A percentile compares a stretch with the other conserved stretches of the same genome.
These are phyloP conservation scores for Pterophyllum scalare DNA, from an alignment of 2,113 vertebrate genomes.

Conservation along the genomic window DNA sequence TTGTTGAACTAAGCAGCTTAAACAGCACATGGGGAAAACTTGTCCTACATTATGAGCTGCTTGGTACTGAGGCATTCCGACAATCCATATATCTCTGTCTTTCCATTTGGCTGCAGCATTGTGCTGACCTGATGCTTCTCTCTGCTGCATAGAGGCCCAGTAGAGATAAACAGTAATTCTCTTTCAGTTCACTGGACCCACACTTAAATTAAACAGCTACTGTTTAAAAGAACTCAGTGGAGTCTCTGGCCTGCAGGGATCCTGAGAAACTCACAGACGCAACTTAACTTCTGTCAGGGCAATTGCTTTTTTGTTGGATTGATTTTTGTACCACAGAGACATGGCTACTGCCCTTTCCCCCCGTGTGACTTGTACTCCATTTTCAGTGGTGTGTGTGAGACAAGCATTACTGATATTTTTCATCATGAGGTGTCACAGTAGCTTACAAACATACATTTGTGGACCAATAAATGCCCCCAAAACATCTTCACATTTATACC, in stretches of 20 bases:
- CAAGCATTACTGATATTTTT: background rate
- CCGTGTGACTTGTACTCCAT: background rate
- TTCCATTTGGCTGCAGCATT: conserved; percentile 34
- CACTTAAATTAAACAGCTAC: conserved; percentile 74
- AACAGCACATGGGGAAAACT: conserved; percentile 41
- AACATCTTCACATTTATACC: background rate
- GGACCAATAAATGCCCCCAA: background rate
- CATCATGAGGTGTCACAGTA: background rate
- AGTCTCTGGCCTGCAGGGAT: conserved; percentile 49
- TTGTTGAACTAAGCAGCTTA: conserved; percentile 63
- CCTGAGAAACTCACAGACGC: conserved; percentile 36
- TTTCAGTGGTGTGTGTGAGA: conserved; percentile 18
- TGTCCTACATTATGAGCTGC: conserved; percentile 33
- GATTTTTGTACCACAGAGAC: conserved; percentile 57
- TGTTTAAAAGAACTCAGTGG: conserved; percentile 70
- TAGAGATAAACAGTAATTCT: conserved; percentile 60
- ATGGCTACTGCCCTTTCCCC: conserved; percentile 41
- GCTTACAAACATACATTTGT: background rate
- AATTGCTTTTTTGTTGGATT: conserved; percentile 47
- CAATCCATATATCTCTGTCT: conserved; percentile 46
- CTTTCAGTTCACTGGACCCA: conserved; percentile 65
- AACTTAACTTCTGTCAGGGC: conserved; percentile 58
- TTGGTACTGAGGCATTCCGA: conserved; percentile 36
- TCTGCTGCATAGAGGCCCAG: conserved; percentile 33
- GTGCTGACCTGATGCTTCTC: conserved; percentile 65